These are phyloP conservation scores for Sphenodon punctatus DNA, from an alignment of 2,797 vertebrate genomes.

Conservation along the genomic window DNA sequence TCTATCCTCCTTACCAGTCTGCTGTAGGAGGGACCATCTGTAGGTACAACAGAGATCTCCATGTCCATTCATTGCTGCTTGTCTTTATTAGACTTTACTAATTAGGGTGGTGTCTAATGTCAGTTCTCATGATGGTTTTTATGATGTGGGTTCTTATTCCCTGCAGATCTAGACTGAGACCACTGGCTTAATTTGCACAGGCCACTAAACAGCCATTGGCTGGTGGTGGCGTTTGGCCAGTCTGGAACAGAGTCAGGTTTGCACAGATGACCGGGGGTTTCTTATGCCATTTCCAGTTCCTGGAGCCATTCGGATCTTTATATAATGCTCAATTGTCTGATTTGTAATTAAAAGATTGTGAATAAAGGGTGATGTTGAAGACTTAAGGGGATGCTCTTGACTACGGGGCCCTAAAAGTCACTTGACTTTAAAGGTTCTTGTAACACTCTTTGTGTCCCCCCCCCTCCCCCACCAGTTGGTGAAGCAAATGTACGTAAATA, in stretches of 20 bases:
- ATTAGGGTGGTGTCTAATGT: neutral
- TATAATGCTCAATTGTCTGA: neutral
- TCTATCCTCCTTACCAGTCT: neutral
- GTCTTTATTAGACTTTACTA: neutral
- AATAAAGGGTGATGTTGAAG: neutral
- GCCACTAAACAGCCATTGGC: fast-evolving
- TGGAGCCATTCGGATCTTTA: neutral
- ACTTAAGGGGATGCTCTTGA: neutral
- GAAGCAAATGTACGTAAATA: neutral
- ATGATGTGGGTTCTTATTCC: neutral
- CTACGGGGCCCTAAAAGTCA: fast-evolving
- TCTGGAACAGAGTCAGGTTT: neutral
- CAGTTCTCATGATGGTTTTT: neutral
- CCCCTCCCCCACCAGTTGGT: fast-evolving
- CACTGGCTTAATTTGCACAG: neutral
- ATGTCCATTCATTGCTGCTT: neutral
- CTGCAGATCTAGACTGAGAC: neutral
- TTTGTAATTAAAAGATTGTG: neutral
- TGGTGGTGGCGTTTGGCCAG: neutral
- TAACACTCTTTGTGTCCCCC: neutral
- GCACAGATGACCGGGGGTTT: neutral
- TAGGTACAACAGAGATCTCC: neutral
- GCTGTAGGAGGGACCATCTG: neutral
- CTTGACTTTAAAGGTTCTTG: neutral
- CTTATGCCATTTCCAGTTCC: fast-evolving